These are phyloP conservation scores for Ceratothoa steindachneri DNA, from an alignment of 2,888 invertebrate genomes.

Conservation along the genomic window DNA sequence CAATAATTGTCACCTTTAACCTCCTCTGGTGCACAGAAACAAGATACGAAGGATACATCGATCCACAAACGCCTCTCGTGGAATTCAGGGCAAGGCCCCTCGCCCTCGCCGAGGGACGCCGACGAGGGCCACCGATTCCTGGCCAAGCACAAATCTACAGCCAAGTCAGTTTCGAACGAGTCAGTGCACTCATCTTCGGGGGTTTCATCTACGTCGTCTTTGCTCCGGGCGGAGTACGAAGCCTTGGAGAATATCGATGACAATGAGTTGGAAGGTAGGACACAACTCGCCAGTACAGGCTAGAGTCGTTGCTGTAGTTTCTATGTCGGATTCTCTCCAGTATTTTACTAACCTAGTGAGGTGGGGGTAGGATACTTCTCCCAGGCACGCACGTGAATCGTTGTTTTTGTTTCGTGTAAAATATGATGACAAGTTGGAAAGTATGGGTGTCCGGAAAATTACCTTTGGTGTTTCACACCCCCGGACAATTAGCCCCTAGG, in stretches of 20 bases:
- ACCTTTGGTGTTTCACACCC: no score
- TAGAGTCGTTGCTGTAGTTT: no score
- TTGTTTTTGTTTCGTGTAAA: no score
- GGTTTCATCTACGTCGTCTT: constrained; percentile 55
- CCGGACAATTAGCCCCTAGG: no score
- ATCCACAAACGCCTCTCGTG: constrained; percentile 63
- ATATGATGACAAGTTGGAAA: no score
- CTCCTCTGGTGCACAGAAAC: constrained; percentile 53
- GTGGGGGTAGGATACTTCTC: no score
- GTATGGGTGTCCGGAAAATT: no score
- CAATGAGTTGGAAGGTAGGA: constrained; percentile 21
- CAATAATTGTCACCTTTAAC: no score
- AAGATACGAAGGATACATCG: constrained; percentile 56
- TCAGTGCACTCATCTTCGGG: constrained; percentile 56
- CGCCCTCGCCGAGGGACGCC: constrained; percentile 45
- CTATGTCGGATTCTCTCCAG: no score
- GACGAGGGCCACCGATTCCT: constrained; percentile 19
- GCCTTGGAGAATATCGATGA: constrained; percentile 39
- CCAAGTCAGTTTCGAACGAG: constrained; percentile 49
- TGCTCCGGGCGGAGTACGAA: constrained; percentile 51
- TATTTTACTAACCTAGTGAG: no score
- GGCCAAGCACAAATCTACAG: constrained; percentile 11
- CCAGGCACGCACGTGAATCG: no score
- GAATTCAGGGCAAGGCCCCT: constrained; percentile 57
- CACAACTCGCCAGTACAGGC: neutral